Conservation (phyloP, 2,888 invertebrate genomes). For the Tenthredo scrophulariae region DNA sequence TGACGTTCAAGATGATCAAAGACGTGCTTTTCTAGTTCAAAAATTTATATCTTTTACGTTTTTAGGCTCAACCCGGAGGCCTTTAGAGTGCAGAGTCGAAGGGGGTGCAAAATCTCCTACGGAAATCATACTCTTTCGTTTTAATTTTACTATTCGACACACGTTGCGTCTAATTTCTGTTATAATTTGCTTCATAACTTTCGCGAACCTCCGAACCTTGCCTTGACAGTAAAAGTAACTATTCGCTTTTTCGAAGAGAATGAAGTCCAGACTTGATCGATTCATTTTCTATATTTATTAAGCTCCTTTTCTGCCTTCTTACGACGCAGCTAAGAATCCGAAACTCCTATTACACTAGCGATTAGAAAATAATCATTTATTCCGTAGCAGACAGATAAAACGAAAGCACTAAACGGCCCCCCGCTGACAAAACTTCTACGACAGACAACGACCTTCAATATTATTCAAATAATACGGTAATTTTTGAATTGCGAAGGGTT, state of each 20-base stretch:
- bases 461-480: neutral
- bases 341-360: neutral
- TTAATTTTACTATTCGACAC: neutral
- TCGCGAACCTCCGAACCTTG: neutral
- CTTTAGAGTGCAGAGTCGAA: neutral
- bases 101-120: neutral
- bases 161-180: neutral
- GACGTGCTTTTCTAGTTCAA: slow-evolving; percentile 32
- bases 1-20: slow-evolving; percentile 44
- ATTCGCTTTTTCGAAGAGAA: too few species aligned
- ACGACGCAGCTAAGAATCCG: neutral
- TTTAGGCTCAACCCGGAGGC: neutral
- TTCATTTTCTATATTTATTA: too few species aligned
- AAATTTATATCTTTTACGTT: neutral
- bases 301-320: neutral
- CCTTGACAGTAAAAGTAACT: neutral
- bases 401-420: neutral
- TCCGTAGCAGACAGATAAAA: neutral
- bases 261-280: too few species aligned
- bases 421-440: neutral
- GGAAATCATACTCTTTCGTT: neutral
- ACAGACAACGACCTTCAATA: neutral
- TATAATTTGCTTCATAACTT: neutral
- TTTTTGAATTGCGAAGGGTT: neutral
- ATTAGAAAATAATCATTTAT: neutral